These are phyloP conservation scores for Bettongia penicillata DNA, from an alignment of 2,113 vertebrate species.

Conservation along the genomic window DNA sequence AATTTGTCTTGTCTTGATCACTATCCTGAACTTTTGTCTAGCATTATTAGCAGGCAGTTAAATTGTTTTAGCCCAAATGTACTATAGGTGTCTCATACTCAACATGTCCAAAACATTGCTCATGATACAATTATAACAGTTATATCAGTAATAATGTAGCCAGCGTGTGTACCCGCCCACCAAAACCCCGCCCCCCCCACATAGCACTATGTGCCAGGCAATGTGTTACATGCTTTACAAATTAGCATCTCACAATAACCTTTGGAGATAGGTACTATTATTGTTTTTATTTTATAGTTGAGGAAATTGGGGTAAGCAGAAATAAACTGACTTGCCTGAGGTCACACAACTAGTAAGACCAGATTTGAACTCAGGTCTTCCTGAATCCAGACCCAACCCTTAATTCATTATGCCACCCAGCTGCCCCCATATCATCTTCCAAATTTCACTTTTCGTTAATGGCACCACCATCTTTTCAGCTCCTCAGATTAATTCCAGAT, in stretches of 20 bases:
- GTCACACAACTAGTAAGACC: neutral
- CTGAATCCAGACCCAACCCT: neutral
- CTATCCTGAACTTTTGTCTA: neutral
- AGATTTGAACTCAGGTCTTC: neutral
- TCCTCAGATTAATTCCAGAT: neutral
- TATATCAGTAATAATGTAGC: neutral
- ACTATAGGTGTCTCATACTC: neutral
- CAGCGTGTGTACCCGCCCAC: neutral
- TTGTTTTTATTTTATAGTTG: neutral
- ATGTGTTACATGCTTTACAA: neutral
- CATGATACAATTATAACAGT: neutral
- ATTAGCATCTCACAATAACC: neutral
- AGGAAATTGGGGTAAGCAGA: neutral
- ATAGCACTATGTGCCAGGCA: neutral
- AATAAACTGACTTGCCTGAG: neutral
- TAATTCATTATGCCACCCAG: neutral
- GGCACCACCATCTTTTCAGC: neutral
- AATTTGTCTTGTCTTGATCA: neutral
- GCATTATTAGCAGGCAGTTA: neutral
- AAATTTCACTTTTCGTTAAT: neutral
- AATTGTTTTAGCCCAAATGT: neutral
- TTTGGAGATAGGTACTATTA: neutral
- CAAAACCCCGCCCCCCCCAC: neutral
- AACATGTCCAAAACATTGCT: neutral
- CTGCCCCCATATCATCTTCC: neutral